These are phyloP conservation scores for Sphaeridia pumilis DNA, from an alignment of 2,888 invertebrate genomes.

Conservation along the genomic window DNA sequence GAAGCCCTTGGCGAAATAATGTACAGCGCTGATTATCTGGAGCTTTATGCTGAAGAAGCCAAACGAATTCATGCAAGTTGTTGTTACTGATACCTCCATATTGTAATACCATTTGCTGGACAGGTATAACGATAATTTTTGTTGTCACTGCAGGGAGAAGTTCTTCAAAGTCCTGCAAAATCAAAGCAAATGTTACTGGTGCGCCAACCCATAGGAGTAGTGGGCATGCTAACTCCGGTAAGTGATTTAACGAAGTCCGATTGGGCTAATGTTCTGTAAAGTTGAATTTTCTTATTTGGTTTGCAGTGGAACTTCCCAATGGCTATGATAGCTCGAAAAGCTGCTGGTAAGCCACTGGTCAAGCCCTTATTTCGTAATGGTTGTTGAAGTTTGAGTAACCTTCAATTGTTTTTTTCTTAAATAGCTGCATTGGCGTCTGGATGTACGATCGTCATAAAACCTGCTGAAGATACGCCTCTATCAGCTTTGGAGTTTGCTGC, in stretches of 20 bases:
- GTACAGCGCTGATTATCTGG: slow-evolving; percentile 86
- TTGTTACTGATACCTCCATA: too few relatives aligned
- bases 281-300: too few relatives aligned
- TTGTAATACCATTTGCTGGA: too few relatives aligned
- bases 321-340: slow-evolving; percentile 97
- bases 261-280: too few relatives aligned
- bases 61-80: slow-evolving; percentile 57
- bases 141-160: slow-evolving; percentile 43
- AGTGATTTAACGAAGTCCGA: too few relatives aligned
- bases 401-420: too few relatives aligned
- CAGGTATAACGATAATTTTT: too few relatives aligned
- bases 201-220: slow-evolving; percentile 84
- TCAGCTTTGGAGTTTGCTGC: slow-evolving; percentile 78
- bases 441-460: slow-evolving; percentile 85
- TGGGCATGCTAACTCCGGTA: slow-evolving; percentile 82
- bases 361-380: not conserved
- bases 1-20: slow-evolving; percentile 78
- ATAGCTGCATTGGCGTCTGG: slow-evolving; percentile 89
- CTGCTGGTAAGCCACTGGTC: slow-evolving; percentile 43
- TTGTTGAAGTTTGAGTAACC: too few relatives aligned
- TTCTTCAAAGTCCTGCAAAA: slow-evolving; percentile 58
- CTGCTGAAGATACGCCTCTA: slow-evolving; percentile 93
- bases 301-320: slow-evolving; percentile 73
- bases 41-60: slow-evolving; percentile 93
- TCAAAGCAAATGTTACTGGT: slow-evolving; percentile 64